phyloP scores from a whole-genome alignment of 2,888 invertebrate species.

The Drosophila multiciliata region DNA sequence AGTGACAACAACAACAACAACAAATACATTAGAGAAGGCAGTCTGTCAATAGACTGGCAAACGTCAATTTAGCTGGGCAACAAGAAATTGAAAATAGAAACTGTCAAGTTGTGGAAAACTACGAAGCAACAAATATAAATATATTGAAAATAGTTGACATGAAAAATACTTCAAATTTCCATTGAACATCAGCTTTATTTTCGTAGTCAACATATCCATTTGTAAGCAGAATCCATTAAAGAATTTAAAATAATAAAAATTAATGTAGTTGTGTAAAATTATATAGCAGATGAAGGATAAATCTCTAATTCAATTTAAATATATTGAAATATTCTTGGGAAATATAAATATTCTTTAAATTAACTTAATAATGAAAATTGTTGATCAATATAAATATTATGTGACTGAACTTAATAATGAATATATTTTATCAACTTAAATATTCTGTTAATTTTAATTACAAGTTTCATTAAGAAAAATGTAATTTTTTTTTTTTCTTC shows the following conservation, averaged over 20 bases:
- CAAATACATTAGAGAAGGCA: conserved; percentile 30
- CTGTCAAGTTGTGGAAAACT: conserved; percentile 45
- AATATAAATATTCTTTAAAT: too few species aligned
- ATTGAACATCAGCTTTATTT: not conserved
- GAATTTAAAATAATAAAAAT: not conserved
- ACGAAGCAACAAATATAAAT: conserved; percentile 10
- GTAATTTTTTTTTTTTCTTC: too few species aligned
- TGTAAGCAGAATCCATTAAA: not conserved
- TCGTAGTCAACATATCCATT: not conserved
- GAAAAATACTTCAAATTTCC: conserved; percentile 43
- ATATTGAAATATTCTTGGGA: too few species aligned
- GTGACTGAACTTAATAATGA: too few species aligned
- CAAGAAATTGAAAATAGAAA: conserved; percentile 67
- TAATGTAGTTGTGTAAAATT: not conserved
- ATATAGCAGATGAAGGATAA: not conserved
- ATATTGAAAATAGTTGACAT: conserved; percentile 54
- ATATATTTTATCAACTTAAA: too few species aligned
- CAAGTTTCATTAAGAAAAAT: too few species aligned
- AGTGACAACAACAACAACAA: conserved; percentile 27
- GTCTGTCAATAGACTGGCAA: conserved; percentile 72
- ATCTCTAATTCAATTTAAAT: not conserved
- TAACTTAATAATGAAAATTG: too few species aligned
- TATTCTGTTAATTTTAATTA: too few species aligned
- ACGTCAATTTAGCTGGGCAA: conserved; percentile 68
- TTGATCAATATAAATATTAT: too few species aligned